Base-by-base conservation (phyloP, 1,140 invertebrate species). In the Homalodisca vitripennis region DNA sequence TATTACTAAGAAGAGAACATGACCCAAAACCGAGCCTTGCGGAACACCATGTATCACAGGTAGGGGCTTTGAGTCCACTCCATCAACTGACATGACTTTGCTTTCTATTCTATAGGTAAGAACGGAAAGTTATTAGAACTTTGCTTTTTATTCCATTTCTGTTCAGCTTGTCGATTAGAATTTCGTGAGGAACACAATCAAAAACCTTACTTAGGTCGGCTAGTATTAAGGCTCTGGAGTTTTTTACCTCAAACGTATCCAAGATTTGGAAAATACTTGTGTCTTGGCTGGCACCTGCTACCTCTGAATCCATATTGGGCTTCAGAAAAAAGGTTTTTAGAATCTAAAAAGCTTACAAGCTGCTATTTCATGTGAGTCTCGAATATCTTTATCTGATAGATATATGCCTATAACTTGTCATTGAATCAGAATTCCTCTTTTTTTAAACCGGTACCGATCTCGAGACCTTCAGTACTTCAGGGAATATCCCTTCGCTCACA, bases 391-490 rank as follows among this genome's bases (percentile, higher is more conserved):
- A 29, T 22, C 3, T 2, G 10, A 63, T 20, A 26, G 60, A 26
- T 29, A 63, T 63, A 3, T 22, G 60, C 1, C 60, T 29, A 14
- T 63, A 63, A 14, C 34, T 63, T 30, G 22, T n/a, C 17, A 63
- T 20, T 12, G 24, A 22, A n/a, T 3, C 60, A 26, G 22, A 10
- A 29, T 63, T 29, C 29, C 60, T 3, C 60, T 63, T 63, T 14
- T 63, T 63, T 22, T 27, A 63, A 24, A 63, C 32, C 0, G 60
- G 60, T 17, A 63, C 60, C 1, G 60, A 27, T 30, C 60, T 63
- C 32, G 60, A 63, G 17, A 63, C 20, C 60, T 63, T 63, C 24
- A 63, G 60, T 2, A 63, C 27, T 3, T 30, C 24, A 3, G 60
- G 60, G 32, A 63, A 63, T 3, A 24, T 20, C 29, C 22, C 60